Base-by-base conservation (phyloP, 2,113 vertebrate species). In the Leptobrachium leishanense region DNA sequence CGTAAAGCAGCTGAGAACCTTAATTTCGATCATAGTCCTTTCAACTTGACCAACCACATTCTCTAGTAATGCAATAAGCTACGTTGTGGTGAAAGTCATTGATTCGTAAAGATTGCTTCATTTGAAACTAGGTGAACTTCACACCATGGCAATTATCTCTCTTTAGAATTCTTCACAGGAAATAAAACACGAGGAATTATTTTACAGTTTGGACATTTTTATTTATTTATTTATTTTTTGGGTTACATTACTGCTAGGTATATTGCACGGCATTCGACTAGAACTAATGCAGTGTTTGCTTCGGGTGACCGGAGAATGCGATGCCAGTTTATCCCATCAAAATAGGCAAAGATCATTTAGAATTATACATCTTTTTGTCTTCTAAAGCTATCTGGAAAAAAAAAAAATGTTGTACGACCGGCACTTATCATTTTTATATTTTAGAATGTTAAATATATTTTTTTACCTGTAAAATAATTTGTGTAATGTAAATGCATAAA, bases 101-200 rank as follows among this genome's bases (percentile, higher is more conserved):
- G 55, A 59, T 69, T 62, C 20, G 20, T 53, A 59, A 43, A 40
- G 46, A 68, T 46, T 59, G 54, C 71, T 57, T 72, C 39, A 59
- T 40, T 59, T 72, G 9, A 69, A 62, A 54, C 68, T 77, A 59
- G 68, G 40, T 43, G 75, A 77, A 77, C 66, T 43, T 77, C 75
- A 77, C 75, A 62, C 42, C 5, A n/a, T n/a, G 31, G 57, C 64
- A 69, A 77, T 77, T 77, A 77, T 77, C 67, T 20, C 15, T 69
- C 54, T 70, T 77, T 70, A 62, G 68, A 77, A 77, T 62, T 67
- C 75, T 77, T 77, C 75, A 77, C 75, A 77, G 75, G 54, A 70
- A 77, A 77, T 77, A 77, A 77, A 77, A 77, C 75, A 70, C 42
- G 66, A 69, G 53, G 11, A 62, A 77, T 68, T 59, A 69, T 69